Percentiles rank a stretch among this genome's conserved stretches.
Conservation (phyloP, 2,113 vertebrate species). For the Orycteropus afer region DNA sequence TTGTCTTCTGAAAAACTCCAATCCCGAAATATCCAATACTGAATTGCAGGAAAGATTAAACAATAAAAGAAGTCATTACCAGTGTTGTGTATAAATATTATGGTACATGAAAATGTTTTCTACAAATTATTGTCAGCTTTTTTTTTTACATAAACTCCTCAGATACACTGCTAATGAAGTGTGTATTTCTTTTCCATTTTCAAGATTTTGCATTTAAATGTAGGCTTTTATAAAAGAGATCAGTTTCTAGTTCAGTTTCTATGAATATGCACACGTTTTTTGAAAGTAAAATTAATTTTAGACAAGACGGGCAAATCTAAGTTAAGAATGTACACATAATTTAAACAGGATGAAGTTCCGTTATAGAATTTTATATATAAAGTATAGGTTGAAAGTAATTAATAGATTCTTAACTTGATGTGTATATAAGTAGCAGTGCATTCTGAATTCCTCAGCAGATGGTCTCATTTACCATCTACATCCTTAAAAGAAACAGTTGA, state of each 20-base stretch:
- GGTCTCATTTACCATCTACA: slow-evolving; percentile 80
- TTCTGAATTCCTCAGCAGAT: slow-evolving; percentile 81
- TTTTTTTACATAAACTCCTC: slow-evolving; percentile 75
- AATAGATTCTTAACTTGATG: slow-evolving; percentile 65
- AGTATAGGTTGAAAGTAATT: slow-evolving; percentile 75
- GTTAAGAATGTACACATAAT: slow-evolving; percentile 24
- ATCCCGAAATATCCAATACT: slow-evolving; percentile 84
- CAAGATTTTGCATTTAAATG: slow-evolving; percentile 53
- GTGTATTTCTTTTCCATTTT: not conserved
- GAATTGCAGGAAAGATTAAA: slow-evolving; percentile 84
- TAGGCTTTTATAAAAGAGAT: slow-evolving; percentile 14
- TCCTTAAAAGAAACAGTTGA: slow-evolving; percentile 80
- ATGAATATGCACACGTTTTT: slow-evolving; percentile 15
- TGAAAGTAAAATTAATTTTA: slow-evolving; percentile 58
- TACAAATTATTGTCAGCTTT: slow-evolving; percentile 76
- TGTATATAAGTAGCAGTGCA: slow-evolving; percentile 66
- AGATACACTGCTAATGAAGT: slow-evolving; percentile 40
- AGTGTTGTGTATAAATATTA: slow-evolving; percentile 84
- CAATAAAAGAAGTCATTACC: slow-evolving; percentile 85
- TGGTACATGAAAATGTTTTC: slow-evolving; percentile 81
- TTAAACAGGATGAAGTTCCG: slow-evolving; percentile 72
- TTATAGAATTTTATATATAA: slow-evolving; percentile 66
- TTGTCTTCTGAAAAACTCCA: slow-evolving; percentile 85
- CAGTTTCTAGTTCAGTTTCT: slow-evolving; percentile 3
- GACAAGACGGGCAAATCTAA: slow-evolving; percentile 17